phyloP scores from a whole-genome alignment of 2,888 invertebrate genomes.

The Ceratothoa steindachneri region DNA sequence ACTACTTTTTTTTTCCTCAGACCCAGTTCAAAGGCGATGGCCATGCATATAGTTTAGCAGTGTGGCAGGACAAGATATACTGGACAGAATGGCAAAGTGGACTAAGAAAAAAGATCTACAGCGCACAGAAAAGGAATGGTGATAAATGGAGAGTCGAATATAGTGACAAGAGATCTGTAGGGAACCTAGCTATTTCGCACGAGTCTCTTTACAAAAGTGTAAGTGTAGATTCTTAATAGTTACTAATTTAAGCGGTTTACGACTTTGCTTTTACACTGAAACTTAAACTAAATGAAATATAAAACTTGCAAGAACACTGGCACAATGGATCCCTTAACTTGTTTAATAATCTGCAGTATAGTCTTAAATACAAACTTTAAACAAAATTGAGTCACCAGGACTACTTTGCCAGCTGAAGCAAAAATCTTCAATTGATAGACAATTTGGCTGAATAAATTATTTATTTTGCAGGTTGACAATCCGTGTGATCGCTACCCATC shows the following conservation, averaged over 20 bases:
- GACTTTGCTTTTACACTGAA: too few species aligned
- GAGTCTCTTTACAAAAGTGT: neutral
- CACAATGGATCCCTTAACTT: too few species aligned
- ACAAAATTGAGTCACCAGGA: too few species aligned
- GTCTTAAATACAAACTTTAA: too few species aligned
- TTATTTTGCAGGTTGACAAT: neutral
- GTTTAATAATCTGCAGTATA: too few species aligned
- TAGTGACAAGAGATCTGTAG: neutral
- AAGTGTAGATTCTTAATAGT: too few species aligned
- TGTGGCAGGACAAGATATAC: constrained; percentile 2
- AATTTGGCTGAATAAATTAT: neutral
- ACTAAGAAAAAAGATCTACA: neutral
- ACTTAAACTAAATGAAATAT: too few species aligned
- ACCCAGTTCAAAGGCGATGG: neutral
- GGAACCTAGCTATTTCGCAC: neutral
- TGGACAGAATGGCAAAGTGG: neutral
- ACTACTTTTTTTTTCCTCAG: neutral
- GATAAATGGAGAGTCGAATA: neutral
- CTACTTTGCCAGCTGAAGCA: neutral
- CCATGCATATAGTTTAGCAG: neutral
- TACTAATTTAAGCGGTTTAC: too few species aligned
- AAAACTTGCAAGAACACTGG: too few species aligned
- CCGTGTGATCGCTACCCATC: neutral
- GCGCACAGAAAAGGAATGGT: neutral
- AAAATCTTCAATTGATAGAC: neutral